Base-by-base conservation (phyloP, 2,888 invertebrate species). In the Parascotia fuliginaria region DNA sequence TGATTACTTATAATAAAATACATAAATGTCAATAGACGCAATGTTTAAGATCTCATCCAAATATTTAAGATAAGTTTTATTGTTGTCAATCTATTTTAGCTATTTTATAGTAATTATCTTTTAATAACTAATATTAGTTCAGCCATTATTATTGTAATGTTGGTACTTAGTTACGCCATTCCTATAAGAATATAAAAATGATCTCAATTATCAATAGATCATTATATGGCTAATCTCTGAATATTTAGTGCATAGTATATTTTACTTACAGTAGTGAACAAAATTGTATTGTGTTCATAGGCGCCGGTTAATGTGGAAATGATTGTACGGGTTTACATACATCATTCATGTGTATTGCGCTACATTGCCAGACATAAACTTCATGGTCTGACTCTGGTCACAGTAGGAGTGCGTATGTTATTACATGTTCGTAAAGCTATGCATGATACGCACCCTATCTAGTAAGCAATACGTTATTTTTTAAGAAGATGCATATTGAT, bases 21-120 rank as follows among this genome's bases (percentile, higher is more conserved):
- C n/a, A n/a, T n/a, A 44, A 47, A 41, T 9, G 32, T 41, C 22
- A 27, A 28, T 12, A 29, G 28, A 54, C 49, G 64, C 48, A 66
- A 65, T 60, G 54, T 62, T 58, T 56, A 65, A 43, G 67, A 68
- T 68, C 67, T 68, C 67, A 67, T 67, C 38, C 29, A 55, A 50
- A 37, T 65, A 67, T 58, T 63, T 57, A 65, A 51, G 45, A 29
- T 67, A 62, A 58, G 55, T 27, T 13, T 48, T 62, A n/a, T 61
- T 47, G 43, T 49, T 55, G 52, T 41, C 38, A 37, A 0, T 38
- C 19, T 34, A 42, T 47, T 32, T 50, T 15, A 33, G 15, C 24
- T n/a, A 37, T 36, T 2, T 13, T 36, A 29, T 12, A 19, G 2
- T 34, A 24, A 5, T 32, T 19, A 24, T 47, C 9, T 37, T n/a